phyloP scores from a whole-genome alignment of 2,797 vertebrate genomes.

The Coregonus suidteri region DNA sequence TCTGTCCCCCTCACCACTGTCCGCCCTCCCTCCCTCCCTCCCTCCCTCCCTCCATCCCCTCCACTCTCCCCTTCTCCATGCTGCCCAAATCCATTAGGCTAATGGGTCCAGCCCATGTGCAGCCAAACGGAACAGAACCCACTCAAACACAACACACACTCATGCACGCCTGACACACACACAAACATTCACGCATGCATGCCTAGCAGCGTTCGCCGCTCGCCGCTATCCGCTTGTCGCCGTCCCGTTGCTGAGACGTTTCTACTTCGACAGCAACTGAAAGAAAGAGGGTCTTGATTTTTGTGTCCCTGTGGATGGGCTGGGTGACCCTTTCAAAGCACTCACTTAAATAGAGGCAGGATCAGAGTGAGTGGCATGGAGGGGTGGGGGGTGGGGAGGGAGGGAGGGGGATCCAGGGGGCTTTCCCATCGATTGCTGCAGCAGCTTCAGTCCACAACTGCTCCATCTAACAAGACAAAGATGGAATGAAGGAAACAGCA shows the following conservation, averaged over 20 bases:
- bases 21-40: neutral
- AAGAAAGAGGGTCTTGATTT: slow-evolving; percentile 54
- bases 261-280: slow-evolving; percentile 13
- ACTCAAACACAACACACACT: slow-evolving; percentile 31
- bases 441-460: slow-evolving; percentile 27
- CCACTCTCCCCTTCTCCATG: slow-evolving; percentile 17
- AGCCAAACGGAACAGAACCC: slow-evolving; percentile 42
- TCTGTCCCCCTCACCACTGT: too few relatives aligned
- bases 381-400: slow-evolving; percentile 25
- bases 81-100: slow-evolving; percentile 53
- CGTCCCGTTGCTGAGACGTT: slow-evolving; percentile 34
- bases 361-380: slow-evolving; percentile 53
- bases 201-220: neutral
- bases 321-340: slow-evolving; percentile 55
- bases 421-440: slow-evolving; percentile 41
- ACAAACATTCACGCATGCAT: slow-evolving; percentile 3
- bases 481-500: slow-evolving; percentile 53
- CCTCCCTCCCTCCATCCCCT: slow-evolving; percentile 25
- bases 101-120: slow-evolving; percentile 52
- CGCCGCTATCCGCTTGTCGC: slow-evolving; percentile 20
- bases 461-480: slow-evolving; percentile 31
- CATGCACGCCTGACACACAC: neutral
- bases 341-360: slow-evolving; percentile 60
- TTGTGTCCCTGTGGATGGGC: slow-evolving; percentile 48
- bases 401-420: slow-evolving; percentile 4